Base-by-base conservation (phyloP, 2,797 vertebrate genomes). In the Rousettus madagascariensis region DNA sequence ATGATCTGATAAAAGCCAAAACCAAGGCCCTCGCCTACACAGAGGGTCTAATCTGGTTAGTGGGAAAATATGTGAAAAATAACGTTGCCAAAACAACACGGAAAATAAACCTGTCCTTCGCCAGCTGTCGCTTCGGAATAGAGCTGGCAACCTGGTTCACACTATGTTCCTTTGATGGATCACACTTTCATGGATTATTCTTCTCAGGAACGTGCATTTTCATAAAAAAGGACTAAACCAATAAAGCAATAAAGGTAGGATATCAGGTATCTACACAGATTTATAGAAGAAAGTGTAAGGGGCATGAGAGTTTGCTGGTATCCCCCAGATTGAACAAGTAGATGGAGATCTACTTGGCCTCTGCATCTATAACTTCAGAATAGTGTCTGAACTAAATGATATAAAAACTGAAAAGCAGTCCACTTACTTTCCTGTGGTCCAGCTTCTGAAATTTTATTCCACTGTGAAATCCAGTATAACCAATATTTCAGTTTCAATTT, bases 401-500 rank as follows among this genome's bases (percentile, higher is more conserved):
- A 6, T 20, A n/a, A 77, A 95, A 88, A 57, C 30, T 95, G 30
- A 57, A 68, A 79, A 89, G 8, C 4, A 30, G 17, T 28, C 6
- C 38, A 41, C 71, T 91, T 77, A 84, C 36, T 91, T 78, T 82
- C 68, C 59, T 53, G 1, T 77, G 30, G 43, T 79, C 83, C 41
- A 72, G 26, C 33, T 80, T 43, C 53, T 59, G 51, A 20, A 90
- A 86, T 77, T 86, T 78, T 49, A 68, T 41, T 84, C 19, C 33
- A 69, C 57, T 74, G 69, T 95, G 83, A 94, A 96, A 97, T 89
- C 49, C 65, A 92, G 36, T 38, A 55, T 78, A 83, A 71, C 24
- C 41, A 84, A 78, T 83, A 68, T 92, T 94, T 90, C 43, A 92
- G 96, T 95, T 97, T 95, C 66, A 96, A 86, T 94, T 96, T 97